phyloP scores from a whole-genome alignment of 2,113 vertebrate species.

The Glaucomys volans region DNA sequence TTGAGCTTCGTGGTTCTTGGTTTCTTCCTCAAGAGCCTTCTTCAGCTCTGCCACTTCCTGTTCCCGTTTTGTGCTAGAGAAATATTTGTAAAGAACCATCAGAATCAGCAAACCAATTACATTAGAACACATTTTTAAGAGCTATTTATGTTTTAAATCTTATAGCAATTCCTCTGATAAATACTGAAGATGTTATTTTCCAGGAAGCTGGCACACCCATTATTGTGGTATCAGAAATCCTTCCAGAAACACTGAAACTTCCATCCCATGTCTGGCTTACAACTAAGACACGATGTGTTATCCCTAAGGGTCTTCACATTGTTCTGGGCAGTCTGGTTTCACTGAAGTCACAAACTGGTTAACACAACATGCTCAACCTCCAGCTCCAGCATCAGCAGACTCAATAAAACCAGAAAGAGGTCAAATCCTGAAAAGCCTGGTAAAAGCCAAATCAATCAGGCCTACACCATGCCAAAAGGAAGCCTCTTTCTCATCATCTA shows the following conservation, averaged over 20 bases:
- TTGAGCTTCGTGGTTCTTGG: constrained; percentile 96
- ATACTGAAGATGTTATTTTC: neutral
- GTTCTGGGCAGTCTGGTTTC: neutral
- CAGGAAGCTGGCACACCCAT: fast-evolving
- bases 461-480: fast-evolving
- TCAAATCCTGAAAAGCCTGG: neutral
- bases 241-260: neutral
- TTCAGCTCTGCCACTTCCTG: constrained; percentile 98
- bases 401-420: neutral
- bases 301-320: no score
- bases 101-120: neutral
- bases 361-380: neutral
- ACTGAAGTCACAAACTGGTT: no score
- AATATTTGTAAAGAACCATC: neutral
- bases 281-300: fast-evolving
- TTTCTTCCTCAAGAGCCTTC: constrained; percentile 98
- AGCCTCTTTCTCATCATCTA: neutral
- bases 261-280: neutral
- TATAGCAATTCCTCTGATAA: neutral
- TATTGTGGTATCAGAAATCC: neutral
- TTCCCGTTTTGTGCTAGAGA: constrained; percentile 94
- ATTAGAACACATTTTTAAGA: neutral
- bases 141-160: neutral
- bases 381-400: no score
- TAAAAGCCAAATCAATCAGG: neutral